phyloP scores from a whole-genome alignment of 2,113 vertebrate genomes.

The Heteronetta atricapilla region DNA sequence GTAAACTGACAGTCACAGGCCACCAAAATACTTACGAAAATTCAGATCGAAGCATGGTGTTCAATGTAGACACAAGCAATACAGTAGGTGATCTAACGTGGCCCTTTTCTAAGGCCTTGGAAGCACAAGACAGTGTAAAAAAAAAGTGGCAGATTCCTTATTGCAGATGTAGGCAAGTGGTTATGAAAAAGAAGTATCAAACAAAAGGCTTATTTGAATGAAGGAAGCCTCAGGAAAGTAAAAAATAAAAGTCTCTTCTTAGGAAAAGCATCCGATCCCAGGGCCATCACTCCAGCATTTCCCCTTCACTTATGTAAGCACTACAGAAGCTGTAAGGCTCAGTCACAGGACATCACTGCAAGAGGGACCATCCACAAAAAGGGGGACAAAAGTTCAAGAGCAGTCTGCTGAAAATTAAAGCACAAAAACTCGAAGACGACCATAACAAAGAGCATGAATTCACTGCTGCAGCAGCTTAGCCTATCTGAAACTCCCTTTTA shows the following conservation, averaged over 20 bases:
- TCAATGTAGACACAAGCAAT: background rate
- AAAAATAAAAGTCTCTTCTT: background rate
- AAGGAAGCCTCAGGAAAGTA: background rate
- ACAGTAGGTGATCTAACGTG: background rate
- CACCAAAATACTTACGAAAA: background rate
- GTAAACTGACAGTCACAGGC: background rate
- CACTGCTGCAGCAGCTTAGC: background rate
- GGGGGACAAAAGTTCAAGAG: background rate
- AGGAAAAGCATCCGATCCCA: background rate
- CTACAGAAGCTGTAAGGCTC: background rate
- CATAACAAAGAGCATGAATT: background rate
- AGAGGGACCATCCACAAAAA: background rate
- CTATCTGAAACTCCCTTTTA: background rate
- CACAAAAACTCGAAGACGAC: background rate
- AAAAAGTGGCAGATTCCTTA: background rate
- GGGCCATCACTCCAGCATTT: background rate
- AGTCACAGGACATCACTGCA: background rate
- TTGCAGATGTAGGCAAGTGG: accelerated
- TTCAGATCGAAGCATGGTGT: background rate
- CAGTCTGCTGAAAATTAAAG: background rate
- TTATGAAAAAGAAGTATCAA: background rate
- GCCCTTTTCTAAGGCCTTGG: background rate
- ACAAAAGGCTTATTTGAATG: background rate
- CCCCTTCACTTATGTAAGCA: background rate
- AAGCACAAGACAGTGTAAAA: background rate